Evolutionary conservation across 2,888 invertebrate species (phyloP).

Genomic region (Rhagonycha fulva): DNA sequence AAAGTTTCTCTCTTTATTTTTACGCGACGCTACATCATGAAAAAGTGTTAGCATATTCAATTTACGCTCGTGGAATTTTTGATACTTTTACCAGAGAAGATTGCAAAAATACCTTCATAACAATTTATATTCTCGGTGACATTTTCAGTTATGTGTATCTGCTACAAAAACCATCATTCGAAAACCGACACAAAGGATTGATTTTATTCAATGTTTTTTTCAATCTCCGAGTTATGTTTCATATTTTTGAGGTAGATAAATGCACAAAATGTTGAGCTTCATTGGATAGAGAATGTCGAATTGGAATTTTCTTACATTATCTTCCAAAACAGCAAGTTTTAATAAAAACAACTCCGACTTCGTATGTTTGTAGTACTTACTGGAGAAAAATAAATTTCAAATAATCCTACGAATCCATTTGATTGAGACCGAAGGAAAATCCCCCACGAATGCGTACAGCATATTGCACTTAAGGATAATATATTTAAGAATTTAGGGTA

Average conservation of each 20-base stretch:
- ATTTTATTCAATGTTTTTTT: neutral
- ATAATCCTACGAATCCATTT: neutral
- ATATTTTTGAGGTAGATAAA: neutral
- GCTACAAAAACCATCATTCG: neutral
- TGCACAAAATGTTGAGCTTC: neutral
- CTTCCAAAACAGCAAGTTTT: neutral
- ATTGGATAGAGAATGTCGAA: neutral
- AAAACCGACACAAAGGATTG: neutral
- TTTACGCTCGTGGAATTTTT: constrained; percentile 31
- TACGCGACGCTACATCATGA: neutral
- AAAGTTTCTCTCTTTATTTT: neutral
- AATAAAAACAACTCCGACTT: neutral
- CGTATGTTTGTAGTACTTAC: neutral
- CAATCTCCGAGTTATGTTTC: neutral
- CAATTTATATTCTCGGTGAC: constrained; percentile 31
- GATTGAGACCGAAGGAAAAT: neutral
- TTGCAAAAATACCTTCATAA: constrained; percentile 41
- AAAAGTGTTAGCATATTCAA: constrained; percentile 11
- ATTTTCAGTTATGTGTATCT: neutral
- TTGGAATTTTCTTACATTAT: neutral
- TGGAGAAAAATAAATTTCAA: neutral
- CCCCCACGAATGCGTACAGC: neutral
- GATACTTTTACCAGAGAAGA: constrained; percentile 34
- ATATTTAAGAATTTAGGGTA: neutral
- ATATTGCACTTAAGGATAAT: neutral